A percentile compares a stretch with the other conserved stretches of the same genome.
Conservation (phyloP, 2,113 vertebrate genomes). For the Zapus hudsonius region DNA sequence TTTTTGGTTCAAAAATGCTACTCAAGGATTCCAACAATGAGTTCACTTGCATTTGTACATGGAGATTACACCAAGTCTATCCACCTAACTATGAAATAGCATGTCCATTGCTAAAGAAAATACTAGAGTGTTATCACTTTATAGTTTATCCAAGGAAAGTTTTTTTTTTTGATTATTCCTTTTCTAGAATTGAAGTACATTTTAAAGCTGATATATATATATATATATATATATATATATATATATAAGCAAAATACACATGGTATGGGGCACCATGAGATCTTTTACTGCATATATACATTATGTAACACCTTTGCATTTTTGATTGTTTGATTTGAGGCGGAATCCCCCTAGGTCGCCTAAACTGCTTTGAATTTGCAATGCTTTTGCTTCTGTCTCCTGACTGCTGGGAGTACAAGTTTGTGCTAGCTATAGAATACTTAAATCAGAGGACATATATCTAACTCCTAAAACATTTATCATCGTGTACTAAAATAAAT, state of each 20-base stretch:
- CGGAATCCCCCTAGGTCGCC: not conserved
- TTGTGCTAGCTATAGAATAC: not conserved
- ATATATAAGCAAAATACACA: not conserved
- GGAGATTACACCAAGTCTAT: not conserved
- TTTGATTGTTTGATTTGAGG: too few relatives aligned
- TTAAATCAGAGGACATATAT: not conserved
- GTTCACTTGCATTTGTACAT: not conserved
- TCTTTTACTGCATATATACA: not conserved
- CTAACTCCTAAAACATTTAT: not conserved
- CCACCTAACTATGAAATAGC: not conserved
- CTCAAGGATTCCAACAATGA: constrained; percentile 15
- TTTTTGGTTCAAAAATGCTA: constrained; percentile 56
- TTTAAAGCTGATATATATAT: not conserved
- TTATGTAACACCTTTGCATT: too few relatives aligned
- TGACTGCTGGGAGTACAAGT: not conserved
- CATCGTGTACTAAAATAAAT: not conserved
- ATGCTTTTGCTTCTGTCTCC: not conserved
- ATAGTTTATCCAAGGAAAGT: not conserved
- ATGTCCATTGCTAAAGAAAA: not conserved
- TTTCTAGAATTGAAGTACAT: not conserved
- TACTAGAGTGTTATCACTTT: not conserved
- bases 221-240: too few relatives aligned
- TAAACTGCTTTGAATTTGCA: not conserved
- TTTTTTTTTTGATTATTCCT: not conserved
- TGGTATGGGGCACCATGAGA: not conserved